Evolutionary conservation across 2,797 vertebrate species (phyloP).

Genomic region (Amniataba percoides): DNA sequence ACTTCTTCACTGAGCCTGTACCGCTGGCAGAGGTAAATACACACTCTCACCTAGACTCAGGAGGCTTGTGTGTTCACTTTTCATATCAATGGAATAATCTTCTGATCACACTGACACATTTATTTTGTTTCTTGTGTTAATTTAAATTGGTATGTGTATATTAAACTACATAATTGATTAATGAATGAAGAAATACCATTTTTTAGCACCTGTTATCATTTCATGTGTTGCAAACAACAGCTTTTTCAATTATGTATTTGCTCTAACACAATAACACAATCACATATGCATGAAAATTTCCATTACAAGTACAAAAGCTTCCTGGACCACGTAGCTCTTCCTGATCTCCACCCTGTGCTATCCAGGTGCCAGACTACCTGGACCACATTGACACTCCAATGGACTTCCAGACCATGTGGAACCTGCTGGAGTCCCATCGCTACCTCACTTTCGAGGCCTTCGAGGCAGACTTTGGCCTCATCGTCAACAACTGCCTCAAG

Average conservation of each 20-base stretch:
- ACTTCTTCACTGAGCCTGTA: slow-evolving; percentile 98
- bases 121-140: neutral
- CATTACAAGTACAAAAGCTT: neutral
- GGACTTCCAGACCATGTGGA: slow-evolving; percentile 99
- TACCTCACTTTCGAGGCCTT: slow-evolving; percentile 98
- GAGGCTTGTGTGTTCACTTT: neutral
- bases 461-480: slow-evolving; percentile 97
- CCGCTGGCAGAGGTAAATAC: slow-evolving; percentile 94
- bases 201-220: no score
- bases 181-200: no score
- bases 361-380: slow-evolving; percentile 97
- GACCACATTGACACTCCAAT: slow-evolving; percentile 99
- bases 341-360: neutral
- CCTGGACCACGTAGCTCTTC: neutral
- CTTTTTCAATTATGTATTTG: neutral
- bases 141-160: neutral
- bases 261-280: no score
- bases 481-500: slow-evolving; percentile 99
- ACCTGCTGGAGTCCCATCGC: slow-evolving; percentile 94
- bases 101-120: neutral
- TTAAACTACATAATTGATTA: no score
- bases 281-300: neutral
- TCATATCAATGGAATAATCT: neutral
- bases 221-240: neutral
- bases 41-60: neutral